These are phyloP conservation scores for Poicephalus gulielmi DNA, from an alignment of 2,113 vertebrate species.

Conservation along the genomic window DNA sequence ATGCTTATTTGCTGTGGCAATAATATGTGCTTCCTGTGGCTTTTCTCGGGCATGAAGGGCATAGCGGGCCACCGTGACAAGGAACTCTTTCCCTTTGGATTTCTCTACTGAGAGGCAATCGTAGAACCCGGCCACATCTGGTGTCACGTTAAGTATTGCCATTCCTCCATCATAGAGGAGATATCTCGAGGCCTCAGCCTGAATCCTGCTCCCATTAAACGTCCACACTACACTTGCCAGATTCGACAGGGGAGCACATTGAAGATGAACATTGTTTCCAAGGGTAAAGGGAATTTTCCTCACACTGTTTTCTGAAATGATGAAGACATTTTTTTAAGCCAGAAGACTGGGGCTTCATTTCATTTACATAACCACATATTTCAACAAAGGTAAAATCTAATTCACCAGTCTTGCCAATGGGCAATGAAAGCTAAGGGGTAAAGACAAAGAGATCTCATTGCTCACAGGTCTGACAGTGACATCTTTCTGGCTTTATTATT, in stretches of 20 bases:
- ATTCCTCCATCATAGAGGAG: constrained; percentile 62
- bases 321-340: neutral
- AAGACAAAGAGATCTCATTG: neutral
- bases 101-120: constrained; percentile 65
- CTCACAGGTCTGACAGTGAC: neutral
- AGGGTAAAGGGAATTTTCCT: constrained; percentile 26
- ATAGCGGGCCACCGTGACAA: constrained; percentile 44
- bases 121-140: constrained; percentile 61
- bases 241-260: constrained; percentile 69
- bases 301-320: constrained; percentile 48
- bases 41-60: neutral
- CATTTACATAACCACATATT: neutral
- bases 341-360: neutral
- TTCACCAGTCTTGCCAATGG: neutral
- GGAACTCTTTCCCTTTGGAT: constrained; percentile 41
- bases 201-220: constrained; percentile 46
- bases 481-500: neutral
- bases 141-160: constrained; percentile 58
- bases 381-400: neutral
- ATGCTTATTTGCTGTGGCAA: neutral
- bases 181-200: constrained; percentile 42
- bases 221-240: constrained; percentile 70
- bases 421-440: neutral
- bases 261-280: constrained; percentile 66
- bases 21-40: too few relatives aligned